Evolutionary conservation across 2,113 vertebrate genomes (phyloP), one percentile per base, ranked within the genome.

Genomic region (Otus sunia): DNA sequence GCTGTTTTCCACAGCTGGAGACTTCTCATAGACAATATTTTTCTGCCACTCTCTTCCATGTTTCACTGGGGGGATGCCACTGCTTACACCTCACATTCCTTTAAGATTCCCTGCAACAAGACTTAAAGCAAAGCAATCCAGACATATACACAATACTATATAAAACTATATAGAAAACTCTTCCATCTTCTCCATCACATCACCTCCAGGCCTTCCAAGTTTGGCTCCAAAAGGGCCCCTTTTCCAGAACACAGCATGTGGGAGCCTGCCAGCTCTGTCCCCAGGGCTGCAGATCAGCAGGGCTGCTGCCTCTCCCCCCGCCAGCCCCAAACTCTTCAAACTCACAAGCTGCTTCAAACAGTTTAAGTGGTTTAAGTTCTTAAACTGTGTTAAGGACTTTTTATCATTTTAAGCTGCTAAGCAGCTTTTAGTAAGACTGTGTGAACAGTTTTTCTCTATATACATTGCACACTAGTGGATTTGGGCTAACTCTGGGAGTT

Each of bases 381-480:
- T 92, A 97, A 87, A 85, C 66, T 91, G 86, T 78, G 96, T 95
- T 97, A 96, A 95, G 80, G 90, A 75, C 39, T 90, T 97, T 94
- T 75, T 92, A 91, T 94, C 94, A 92, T 88, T 96, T 95, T 93
- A 97, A 96, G 96, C 96, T 96, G 76, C 58, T 97, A 97, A 97
- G 94, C 77, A 92, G 95, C 93, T 97, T 97, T 93, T 90, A 96
- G 64, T 71, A 72, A 91, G 82, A 63, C 47, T 81, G 62, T 50
- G 56, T 36, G 62, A 95, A 89, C n/a, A 80, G 76, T 37, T 93
- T 90, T 80, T 67, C 74, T 86, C 85, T 68, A 8, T 53, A 36
- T n/a, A 72, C 60, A 39, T 43, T 58, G 43, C 60, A 90, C 50
- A 43, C 43, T 81, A 81, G 81, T 73, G 76, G 79, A 60, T 90